phyloP scores from a whole-genome alignment of 1,140 invertebrate genomes.

The Tribolium castaneum region DNA sequence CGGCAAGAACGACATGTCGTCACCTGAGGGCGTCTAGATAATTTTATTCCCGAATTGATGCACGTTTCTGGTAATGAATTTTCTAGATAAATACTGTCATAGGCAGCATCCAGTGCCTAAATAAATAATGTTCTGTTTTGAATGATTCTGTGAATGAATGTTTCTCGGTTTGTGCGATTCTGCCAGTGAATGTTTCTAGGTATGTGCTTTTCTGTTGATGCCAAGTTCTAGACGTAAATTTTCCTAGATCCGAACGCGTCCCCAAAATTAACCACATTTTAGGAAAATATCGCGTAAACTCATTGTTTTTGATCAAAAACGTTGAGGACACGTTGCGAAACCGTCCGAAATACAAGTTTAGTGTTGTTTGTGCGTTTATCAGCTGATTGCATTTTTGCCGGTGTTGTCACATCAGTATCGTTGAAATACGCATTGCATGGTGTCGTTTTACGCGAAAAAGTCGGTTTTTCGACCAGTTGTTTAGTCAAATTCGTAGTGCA shows the following conservation, averaged over 20 bases:
- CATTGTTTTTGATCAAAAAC: not conserved
- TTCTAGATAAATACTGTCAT: too few relatives aligned
- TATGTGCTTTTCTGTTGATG: too few relatives aligned
- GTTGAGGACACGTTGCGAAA: not conserved
- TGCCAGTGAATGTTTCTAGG: too few relatives aligned
- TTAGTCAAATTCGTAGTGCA: not conserved
- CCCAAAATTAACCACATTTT: not conserved
- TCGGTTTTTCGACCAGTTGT: not conserved
- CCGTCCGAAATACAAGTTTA: not conserved
- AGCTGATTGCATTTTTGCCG: not conserved
- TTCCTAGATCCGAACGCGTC: not conserved
- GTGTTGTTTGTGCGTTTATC: not conserved
- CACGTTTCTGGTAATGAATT: too few relatives aligned
- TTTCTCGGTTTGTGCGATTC: too few relatives aligned
- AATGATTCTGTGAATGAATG: too few relatives aligned
- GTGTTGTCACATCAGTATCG: conserved; percentile 9
- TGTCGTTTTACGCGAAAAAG: not conserved
- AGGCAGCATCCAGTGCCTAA: too few relatives aligned
- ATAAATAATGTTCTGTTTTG: too few relatives aligned
- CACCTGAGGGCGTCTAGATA: too few relatives aligned
- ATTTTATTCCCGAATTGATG: too few relatives aligned
- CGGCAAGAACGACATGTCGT: too few relatives aligned
- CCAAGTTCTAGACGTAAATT: too few relatives aligned
- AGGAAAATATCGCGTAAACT: not conserved
- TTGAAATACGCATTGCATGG: conserved; percentile 2